Conservation (phyloP, 2,113 vertebrate species). For the Synodontis membranacea region DNA sequence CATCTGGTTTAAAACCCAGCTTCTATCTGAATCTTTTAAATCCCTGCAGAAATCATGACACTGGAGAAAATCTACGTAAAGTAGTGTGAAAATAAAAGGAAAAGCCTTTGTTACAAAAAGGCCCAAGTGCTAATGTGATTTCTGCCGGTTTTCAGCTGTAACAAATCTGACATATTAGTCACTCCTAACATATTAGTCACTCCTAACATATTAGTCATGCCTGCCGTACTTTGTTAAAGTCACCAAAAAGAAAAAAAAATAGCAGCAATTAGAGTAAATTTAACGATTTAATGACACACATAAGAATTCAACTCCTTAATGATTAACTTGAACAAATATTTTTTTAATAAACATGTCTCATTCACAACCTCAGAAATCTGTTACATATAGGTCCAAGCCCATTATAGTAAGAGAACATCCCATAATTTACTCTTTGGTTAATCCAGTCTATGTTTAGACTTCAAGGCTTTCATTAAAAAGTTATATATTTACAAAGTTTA, state of each 20-base stretch:
- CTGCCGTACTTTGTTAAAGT: too few relatives aligned
- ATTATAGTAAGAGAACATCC: not conserved
- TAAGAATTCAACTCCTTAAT: not conserved
- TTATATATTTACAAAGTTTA: conserved; percentile 63
- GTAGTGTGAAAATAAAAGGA: conserved; percentile 18
- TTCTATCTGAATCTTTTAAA: conserved; percentile 27
- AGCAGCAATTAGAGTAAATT: not conserved
- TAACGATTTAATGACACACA: not conserved
- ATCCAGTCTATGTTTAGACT: conserved; percentile 10
- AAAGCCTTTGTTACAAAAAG: not conserved
- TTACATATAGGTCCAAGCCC: not conserved
- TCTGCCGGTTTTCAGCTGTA: not conserved
- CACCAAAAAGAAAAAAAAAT: not conserved
- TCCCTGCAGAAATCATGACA: not conserved
- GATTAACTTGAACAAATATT: not conserved
- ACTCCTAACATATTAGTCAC: not conserved
- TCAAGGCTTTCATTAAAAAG: conserved; percentile 58
- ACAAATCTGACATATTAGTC: not conserved
- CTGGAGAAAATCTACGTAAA: conserved; percentile 51
- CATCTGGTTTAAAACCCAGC: conserved; percentile 13
- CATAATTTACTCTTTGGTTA: conserved; percentile 5
- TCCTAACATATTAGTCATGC: not conserved
- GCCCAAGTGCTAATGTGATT: not conserved
- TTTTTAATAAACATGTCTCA: not conserved
- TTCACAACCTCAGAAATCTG: not conserved